These are phyloP conservation scores for Barnardius zonarius DNA, from an alignment of 2,113 vertebrate species.

Conservation along the genomic window DNA sequence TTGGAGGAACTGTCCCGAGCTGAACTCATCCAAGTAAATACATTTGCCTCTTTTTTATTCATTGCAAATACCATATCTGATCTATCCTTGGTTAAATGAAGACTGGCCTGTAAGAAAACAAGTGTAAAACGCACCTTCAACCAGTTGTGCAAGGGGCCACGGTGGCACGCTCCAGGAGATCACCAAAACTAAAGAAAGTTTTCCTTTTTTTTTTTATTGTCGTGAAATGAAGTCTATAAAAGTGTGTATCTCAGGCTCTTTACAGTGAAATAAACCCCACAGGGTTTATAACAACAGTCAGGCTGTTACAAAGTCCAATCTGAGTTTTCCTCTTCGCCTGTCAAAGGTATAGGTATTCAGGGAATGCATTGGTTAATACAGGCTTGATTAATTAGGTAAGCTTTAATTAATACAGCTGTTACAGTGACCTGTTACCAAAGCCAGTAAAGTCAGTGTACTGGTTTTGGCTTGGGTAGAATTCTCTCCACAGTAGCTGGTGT, in stretches of 20 bases:
- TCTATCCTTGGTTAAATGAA: background rate
- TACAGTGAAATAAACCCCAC: background rate
- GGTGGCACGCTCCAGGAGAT: background rate
- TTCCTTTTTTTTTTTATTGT: background rate
- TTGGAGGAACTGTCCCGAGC: conserved; percentile 71
- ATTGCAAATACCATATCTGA: background rate
- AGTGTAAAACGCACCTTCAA: background rate
- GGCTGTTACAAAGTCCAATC: background rate
- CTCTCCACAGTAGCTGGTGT: background rate
- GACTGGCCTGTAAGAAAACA: background rate
- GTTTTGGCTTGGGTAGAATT: background rate
- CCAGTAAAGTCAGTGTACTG: background rate
- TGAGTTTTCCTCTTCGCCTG: background rate
- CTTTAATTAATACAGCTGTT: background rate
- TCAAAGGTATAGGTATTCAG: background rate
- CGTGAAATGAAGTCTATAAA: background rate
- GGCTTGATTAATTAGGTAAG: background rate
- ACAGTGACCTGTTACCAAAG: background rate
- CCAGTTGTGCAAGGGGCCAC: background rate
- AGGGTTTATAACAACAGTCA: background rate
- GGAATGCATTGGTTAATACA: background rate
- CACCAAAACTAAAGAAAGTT: background rate
- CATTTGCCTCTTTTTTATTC: background rate
- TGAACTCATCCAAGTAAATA: conserved; percentile 71
- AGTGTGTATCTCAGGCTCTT: background rate